Evolutionary conservation across 1,140 invertebrate species (phyloP).

Genomic region (Spodoptera litura): DNA sequence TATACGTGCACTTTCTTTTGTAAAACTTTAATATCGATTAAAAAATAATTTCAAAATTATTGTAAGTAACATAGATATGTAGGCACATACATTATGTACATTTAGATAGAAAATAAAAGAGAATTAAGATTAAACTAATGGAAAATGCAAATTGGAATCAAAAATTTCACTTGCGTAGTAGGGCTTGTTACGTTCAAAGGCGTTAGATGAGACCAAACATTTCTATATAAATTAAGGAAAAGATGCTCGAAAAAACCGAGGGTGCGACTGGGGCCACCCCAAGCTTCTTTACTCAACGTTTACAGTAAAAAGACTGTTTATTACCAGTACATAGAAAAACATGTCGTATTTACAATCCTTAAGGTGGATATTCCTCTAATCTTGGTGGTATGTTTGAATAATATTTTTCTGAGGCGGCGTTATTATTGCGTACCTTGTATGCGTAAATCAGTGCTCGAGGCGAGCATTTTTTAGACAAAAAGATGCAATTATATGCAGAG

Average conservation of each 20-base stretch:
- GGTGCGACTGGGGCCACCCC: slow-evolving; percentile 74
- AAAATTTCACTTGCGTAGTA: slow-evolving; percentile 61
- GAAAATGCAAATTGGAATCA: slow-evolving; percentile 47
- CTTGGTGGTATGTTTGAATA: slow-evolving; percentile 58
- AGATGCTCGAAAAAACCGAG: slow-evolving; percentile 81
- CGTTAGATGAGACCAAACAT: slow-evolving; percentile 74
- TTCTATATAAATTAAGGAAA: slow-evolving; percentile 86
- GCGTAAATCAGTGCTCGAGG: slow-evolving; percentile 81
- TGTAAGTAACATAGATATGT: too few species aligned
- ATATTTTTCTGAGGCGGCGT: slow-evolving; percentile 77
- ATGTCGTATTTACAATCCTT: slow-evolving; percentile 51
- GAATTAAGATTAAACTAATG: slow-evolving; percentile 32
- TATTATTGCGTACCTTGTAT: slow-evolving; percentile 84
- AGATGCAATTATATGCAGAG: slow-evolving; percentile 83
- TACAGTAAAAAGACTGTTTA: slow-evolving; percentile 74
- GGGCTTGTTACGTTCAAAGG: slow-evolving; percentile 61
- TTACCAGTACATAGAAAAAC: slow-evolving; percentile 54
- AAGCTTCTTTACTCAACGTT: slow-evolving; percentile 81
- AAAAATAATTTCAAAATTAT: too few species aligned
- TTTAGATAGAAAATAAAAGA: too few species aligned
- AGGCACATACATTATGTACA: too few species aligned
- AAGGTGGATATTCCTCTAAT: slow-evolving; percentile 55
- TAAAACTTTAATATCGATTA: too few species aligned
- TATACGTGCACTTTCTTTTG: too few species aligned
- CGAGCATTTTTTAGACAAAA: slow-evolving; percentile 76